Evolutionary conservation across 2,888 invertebrate species (phyloP), one percentile per base, ranked within the genome.

Genomic region (Toxonevra muliebris): DNA sequence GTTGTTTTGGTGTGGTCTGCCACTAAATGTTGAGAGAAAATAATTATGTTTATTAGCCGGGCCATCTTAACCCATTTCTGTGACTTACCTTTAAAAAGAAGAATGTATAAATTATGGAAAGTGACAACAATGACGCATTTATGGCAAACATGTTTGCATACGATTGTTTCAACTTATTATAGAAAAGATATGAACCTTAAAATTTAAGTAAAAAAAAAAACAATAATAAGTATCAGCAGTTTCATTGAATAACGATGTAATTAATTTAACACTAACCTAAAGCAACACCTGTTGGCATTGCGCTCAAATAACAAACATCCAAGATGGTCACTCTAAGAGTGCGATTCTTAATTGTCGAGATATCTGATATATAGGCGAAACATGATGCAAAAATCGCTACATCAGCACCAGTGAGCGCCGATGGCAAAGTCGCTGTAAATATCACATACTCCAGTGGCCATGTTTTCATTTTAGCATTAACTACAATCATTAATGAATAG

Each of bases 211-310:
- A 20, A 54, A 50, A 30, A 30, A 41, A n/a, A n/a, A n/a, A n/a
- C n/a, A n/a, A n/a, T n/a, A 61, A 30, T 19, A 17, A 8, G 19
- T 15, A 57, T 48, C 73, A 54, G 85, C 72, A n/a, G n/a, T n/a
- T n/a, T n/a, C n/a, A n/a, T 53, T 19, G 11, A 13, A 13, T 12
- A 1, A 9, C n/a, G 13, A 19, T 48, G 13, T 40, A 45, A 8
- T 2, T 1, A 8, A 53, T 53, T 30, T 9, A 9, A 48, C 77
- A 77, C 79, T 87, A 87, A 87, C 93, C 93, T 70, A 92, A 79
- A 40, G 92, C 92, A 8, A 93, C 90, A 54, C 96, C 96, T 0
- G 90, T 87, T 0, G 95, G 95, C 89, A 94, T 93, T 0, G 96
- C 92, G 66, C 91, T 89, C 74, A 96, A 88, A 79, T 95, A 93